Evolutionary conservation across 1,140 invertebrate genomes (phyloP).

Genomic region (Monochamus saltuarius): DNA sequence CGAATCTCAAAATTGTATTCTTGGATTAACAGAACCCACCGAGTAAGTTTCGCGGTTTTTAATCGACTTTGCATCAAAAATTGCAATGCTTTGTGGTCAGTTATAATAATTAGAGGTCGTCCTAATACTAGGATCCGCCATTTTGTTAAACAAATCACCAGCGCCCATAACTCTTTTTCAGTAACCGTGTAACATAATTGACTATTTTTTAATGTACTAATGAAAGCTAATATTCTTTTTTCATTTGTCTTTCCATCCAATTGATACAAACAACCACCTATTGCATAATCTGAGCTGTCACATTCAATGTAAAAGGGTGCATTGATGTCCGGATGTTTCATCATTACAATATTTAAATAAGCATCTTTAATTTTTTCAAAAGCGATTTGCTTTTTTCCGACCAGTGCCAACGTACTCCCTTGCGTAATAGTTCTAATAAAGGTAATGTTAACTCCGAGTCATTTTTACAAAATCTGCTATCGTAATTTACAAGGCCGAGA

Average conservation of each 20-base stretch:
- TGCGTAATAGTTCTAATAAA: neutral
- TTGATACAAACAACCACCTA: slow-evolving; percentile 3
- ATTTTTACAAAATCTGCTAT: slow-evolving; percentile 1
- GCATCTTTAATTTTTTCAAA: neutral
- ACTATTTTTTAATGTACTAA: neutral
- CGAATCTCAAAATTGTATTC: neutral
- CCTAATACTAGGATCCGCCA: slow-evolving; percentile 2
- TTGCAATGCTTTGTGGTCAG: neutral
- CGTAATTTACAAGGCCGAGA: neutral
- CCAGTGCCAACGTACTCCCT: neutral
- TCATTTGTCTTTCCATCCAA: neutral
- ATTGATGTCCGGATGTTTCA: neutral
- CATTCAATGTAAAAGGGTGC: neutral
- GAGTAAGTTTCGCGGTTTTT: neutral
- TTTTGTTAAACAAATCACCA: neutral
- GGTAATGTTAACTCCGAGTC: neutral
- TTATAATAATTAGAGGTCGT: neutral
- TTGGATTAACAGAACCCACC: slow-evolving; percentile 6
- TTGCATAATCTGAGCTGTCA: slow-evolving; percentile 6
- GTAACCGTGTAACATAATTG: neutral
- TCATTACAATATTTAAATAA: neutral
- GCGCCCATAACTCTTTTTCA: neutral
- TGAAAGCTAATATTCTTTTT: neutral
- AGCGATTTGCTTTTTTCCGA: neutral
- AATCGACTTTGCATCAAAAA: neutral